Conservation (phyloP, 2,113 vertebrate genomes). For the Struthio camelus region DNA sequence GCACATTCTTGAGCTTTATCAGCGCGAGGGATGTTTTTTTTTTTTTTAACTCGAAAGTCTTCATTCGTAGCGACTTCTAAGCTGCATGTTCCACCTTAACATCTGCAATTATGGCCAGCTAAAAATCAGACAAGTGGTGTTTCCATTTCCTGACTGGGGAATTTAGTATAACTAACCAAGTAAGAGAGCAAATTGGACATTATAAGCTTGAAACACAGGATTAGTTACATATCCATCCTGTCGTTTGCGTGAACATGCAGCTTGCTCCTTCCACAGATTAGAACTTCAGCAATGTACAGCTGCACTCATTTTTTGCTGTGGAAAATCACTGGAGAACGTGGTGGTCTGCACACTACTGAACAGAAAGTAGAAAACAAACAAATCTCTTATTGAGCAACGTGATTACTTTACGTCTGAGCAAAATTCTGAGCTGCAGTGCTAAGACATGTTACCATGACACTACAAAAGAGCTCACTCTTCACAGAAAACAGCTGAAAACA, state of each 20-base stretch:
- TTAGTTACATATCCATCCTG: no score
- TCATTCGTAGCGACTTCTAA: background rate
- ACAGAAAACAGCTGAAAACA: background rate
- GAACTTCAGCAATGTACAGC: fast-evolving
- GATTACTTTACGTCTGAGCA: conserved; percentile 33
- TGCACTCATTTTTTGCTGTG: fast-evolving
- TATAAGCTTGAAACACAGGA: fast-evolving
- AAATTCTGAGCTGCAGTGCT: conserved; percentile 17
- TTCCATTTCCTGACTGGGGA: background rate
- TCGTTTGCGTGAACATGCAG: background rate
- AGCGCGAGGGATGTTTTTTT: background rate
- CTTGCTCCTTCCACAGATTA: background rate
- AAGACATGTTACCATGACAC: background rate
- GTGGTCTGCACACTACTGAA: background rate
- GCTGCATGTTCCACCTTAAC: fast-evolving
- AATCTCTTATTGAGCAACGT: background rate
- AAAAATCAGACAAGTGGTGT: background rate
- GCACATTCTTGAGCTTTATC: background rate
- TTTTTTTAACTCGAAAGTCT: background rate
- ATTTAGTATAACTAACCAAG: background rate
- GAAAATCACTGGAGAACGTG: background rate
- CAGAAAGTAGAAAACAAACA: background rate
- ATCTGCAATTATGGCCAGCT: background rate
- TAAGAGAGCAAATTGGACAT: background rate
- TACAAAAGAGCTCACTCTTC: background rate